These are phyloP conservation scores for Chlorocebus sabaeus DNA, from an alignment of 2,113 vertebrate genomes.

Conservation along the genomic window DNA sequence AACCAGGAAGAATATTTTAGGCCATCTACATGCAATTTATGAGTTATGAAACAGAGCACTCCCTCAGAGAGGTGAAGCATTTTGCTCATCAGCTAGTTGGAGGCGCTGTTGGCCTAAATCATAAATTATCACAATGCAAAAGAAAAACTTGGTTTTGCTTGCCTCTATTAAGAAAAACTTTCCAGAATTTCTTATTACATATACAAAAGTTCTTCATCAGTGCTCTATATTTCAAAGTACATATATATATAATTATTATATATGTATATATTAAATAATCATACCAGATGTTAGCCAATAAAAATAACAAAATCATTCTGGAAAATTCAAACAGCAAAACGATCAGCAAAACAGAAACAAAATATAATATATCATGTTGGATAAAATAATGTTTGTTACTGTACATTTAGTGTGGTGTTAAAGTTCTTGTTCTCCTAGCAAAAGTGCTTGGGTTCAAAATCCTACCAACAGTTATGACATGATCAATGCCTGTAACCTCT, in stretches of 20 bases:
- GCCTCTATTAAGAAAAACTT: neutral
- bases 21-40: neutral
- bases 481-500: neutral
- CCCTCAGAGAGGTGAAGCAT: neutral
- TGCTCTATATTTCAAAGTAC: neutral
- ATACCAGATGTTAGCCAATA: neutral
- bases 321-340: neutral
- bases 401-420: neutral
- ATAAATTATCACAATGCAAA: neutral
- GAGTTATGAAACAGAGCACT: neutral
- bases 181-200: neutral
- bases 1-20: neutral
- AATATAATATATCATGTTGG: neutral
- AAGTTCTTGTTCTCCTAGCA: neutral
- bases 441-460: neutral
- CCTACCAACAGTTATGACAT: neutral
- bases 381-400: neutral
- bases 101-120: neutral
- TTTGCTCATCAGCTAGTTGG: neutral
- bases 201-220: neutral
- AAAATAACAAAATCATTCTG: neutral
- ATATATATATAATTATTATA: neutral
- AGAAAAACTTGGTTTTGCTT: neutral
- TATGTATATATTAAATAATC: neutral
- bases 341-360: neutral